A percentile compares a stretch with the other conserved stretches of the same genome.
Conservation (phyloP, 2,797 vertebrate genomes). For the Cirrhinus mrigala region DNA sequence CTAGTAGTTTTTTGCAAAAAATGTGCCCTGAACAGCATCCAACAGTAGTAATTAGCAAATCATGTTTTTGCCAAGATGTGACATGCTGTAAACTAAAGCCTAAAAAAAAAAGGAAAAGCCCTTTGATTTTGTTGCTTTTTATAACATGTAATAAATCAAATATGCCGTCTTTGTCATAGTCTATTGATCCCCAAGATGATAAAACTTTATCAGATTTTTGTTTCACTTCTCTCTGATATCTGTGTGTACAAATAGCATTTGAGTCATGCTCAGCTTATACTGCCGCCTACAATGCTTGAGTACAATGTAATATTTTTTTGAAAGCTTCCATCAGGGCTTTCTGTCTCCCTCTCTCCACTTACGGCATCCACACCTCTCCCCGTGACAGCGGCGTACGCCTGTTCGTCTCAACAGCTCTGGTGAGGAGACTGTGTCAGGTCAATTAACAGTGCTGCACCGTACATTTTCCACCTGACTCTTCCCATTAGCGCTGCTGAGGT, state of each 20-base stretch:
- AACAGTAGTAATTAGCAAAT: not conserved
- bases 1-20: not conserved
- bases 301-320: conserved; percentile 13
- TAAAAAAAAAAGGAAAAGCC: not conserved
- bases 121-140: not conserved
- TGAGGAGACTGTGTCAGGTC: conserved; percentile 76
- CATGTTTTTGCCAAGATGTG: not conserved
- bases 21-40: not conserved
- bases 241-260: not conserved
- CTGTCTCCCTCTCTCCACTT: conserved; percentile 27
- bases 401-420: conserved; percentile 62
- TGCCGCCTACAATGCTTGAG: not conserved
- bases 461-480: conserved; percentile 75
- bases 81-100: not conserved
- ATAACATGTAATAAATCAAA: not conserved
- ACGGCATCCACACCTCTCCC: conserved; percentile 13
- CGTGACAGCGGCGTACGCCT: not conserved
- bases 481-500: conserved; percentile 67
- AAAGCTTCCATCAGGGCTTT: conserved; percentile 13
- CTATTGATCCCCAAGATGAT: not conserved
- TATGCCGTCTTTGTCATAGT: not conserved
- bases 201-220: not conserved
- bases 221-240: not conserved
- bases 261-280: not conserved
- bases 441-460: conserved; percentile 75